Base-by-base conservation (phyloP, 2,797 vertebrate genomes). In the Enteromius radiatus region DNA sequence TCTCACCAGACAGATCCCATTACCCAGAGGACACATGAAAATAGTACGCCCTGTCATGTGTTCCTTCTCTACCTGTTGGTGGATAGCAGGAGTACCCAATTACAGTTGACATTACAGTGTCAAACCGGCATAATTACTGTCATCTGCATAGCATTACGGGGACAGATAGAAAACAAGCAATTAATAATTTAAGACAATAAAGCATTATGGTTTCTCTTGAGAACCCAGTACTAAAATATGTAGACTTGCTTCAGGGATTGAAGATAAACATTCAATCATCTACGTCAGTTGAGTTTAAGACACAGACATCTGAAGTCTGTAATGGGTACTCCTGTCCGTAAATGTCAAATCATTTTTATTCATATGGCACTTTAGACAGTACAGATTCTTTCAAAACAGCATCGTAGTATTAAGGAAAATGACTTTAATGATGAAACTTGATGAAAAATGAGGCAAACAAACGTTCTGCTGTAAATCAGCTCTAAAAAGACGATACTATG, bases 101-200 rank as follows among this genome's bases (percentile, higher is more conserved):
- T 83, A 83, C 73, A 28, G 52, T 8, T 77, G 65, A 83, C 81
- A 77, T 63, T 49, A 68, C 43, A 59, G 28, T 77, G 81, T 77
- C 52, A 77, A 70, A 17, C 28, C 4, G 11, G 65, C 38, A 67
- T 83, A 83, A 83, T 83, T 83, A 83, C 74, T 9, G 64, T 83
- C 75, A 83, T 77, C 41, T 83, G 52, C 49, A 70, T 77, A 31
- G 38, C 52, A 49, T 61, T 63, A 69, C 12, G 4, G 21, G 47
- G 81, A 77, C 52, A 36, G 64, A 36, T 38, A n/a, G 52, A 61
- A 77, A 83, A 77, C 74, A 70, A 69, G 49, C 52, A 61, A 82
- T 56, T 69, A 74, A 82, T 56, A 73, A 67, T 76, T 82, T 76
- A 76, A 43, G 63, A 76, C 56, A 54, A 76, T n/a, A 19, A 52